phyloP scores from a whole-genome alignment of 2,797 vertebrate genomes.

The Crossoptilon crossoptilon region DNA sequence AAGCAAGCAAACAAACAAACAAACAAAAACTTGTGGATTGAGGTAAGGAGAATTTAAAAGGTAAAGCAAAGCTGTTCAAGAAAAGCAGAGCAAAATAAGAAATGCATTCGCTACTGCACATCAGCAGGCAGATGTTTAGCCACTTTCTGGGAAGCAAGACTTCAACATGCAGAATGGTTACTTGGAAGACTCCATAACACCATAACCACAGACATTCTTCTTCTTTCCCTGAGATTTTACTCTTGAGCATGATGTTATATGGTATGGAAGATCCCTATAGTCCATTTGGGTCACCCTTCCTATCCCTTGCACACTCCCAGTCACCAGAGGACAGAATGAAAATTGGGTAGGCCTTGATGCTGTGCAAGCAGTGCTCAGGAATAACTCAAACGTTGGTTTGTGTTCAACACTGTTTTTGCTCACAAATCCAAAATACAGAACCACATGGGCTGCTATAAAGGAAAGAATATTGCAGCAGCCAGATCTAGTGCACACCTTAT shows the following conservation, averaged over 20 bases:
- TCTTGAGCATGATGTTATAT: background rate
- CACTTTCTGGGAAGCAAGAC: no score
- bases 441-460: no score
- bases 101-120: background rate
- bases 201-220: no score
- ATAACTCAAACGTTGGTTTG: background rate
- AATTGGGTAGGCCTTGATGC: background rate
- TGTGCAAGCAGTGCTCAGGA: background rate
- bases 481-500: background rate
- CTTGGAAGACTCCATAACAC: no score
- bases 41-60: background rate
- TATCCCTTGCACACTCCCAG: background rate
- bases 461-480: no score
- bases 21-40: background rate
- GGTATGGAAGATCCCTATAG: no score
- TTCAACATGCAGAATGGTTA: no score
- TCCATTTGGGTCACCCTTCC: no score
- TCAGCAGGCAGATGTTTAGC: no score
- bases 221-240: background rate
- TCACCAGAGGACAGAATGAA: background rate
- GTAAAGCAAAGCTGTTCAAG: background rate
- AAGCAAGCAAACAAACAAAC: background rate
- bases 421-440: background rate
- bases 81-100: background rate
- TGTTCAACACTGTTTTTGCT: background rate